Base-by-base conservation (phyloP, 1,140 invertebrate genomes). In the Meloidogyne chitwoodi region DNA sequence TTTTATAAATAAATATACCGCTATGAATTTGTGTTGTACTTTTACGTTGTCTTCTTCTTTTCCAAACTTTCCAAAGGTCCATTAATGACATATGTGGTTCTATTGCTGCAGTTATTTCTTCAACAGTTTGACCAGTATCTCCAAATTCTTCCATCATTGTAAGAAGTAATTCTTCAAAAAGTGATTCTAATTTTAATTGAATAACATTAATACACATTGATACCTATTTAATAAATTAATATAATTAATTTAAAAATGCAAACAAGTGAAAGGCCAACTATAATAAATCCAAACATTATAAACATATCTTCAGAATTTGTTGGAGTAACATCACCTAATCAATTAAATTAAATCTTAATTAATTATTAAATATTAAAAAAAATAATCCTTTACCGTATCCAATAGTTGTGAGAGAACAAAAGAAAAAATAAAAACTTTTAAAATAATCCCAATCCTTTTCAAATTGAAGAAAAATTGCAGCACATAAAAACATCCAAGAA, bases 381-480 rank as follows among this genome's bases (percentile, higher is more conserved):
- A n/a, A n/a, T 6, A 38, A 38, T 61, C 74, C 44, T 48, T 12
- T 70, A 85, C 84, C 85, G 64, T 84, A 86, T 69, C 85, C 85
- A 70, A 86, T 86, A 5, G 85, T 86, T 14, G 85, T 86, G 10
- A 86, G 68, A 22, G 80, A 83, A 73, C 83, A 85, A 69, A 86
- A 86, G 68, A 86, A 86, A 68, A 86, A 86, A 69, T 87, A 86
- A 65, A 86, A 85, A 73, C 83, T 85, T 74, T 86, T 86, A 41
- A 86, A 86, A 72, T 86, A 86, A 67, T 86, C 85, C 84, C 85
- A 86, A 69, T 87, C 84, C 62, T 87, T 78, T 75, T 86, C 85
- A 62, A 86, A 87, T 75, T 81, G 41, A 19, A 86, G 72, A 66
- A 87, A 86, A 16, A 86, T 86, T 31, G 85, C 85, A 29, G 85